A percentile compares a stretch with the other conserved stretches of the same genome.
Conservation (phyloP, 2,113 vertebrate genomes). For the Myiopsitta monachus region DNA sequence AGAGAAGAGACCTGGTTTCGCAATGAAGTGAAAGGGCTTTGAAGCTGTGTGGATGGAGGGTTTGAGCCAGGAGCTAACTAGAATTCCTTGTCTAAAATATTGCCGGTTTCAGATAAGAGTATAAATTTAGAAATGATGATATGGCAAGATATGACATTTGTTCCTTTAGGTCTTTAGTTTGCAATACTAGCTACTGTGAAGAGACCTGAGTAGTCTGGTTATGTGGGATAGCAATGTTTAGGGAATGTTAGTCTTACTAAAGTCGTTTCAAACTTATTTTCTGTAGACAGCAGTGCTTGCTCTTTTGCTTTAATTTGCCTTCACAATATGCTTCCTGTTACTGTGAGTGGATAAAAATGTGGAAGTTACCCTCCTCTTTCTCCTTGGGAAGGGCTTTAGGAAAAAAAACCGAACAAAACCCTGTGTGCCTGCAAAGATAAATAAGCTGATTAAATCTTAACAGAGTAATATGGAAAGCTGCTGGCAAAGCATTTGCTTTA, state of each 20-base stretch:
- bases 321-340: not conserved
- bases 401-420: not conserved
- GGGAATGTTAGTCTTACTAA: not conserved
- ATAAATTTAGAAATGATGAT: not conserved
- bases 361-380: not conserved
- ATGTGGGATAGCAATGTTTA: not conserved
- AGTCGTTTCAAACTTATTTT: not conserved
- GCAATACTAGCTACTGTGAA: not conserved
- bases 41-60: not conserved
- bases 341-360: not conserved
- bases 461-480: constrained; percentile 26
- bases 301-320: not conserved
- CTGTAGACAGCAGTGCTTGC: not conserved
- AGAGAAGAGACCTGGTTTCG: not conserved
- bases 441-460: constrained; percentile 43
- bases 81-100: not conserved
- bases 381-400: constrained; percentile 48
- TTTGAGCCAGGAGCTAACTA: not conserved
- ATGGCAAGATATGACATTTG: not conserved
- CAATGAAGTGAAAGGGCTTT: not conserved
- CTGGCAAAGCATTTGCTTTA: constrained; percentile 13
- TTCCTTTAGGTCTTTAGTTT: not conserved
- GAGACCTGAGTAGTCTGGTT: not conserved
- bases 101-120: not conserved
- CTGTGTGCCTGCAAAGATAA: not conserved